A percentile compares a stretch with the other conserved stretches of the same genome.
These are phyloP conservation scores for Bibio marci DNA, from an alignment of 2,888 invertebrate species.

Conservation along the genomic window DNA sequence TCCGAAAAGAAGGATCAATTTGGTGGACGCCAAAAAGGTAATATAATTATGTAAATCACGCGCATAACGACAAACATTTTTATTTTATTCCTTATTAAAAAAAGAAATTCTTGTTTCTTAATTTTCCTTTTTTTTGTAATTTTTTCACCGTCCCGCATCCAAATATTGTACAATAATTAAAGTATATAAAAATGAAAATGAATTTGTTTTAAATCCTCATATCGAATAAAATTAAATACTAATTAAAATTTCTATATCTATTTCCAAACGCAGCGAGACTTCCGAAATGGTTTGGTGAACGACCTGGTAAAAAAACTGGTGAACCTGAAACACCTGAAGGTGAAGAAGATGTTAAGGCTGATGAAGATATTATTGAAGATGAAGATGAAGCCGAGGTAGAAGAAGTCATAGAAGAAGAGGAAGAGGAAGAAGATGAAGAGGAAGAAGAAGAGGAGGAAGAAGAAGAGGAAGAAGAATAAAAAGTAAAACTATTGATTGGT, in stretches of 20 bases:
- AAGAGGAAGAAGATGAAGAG: conserved; percentile 49
- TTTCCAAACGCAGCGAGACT: conserved; percentile 50
- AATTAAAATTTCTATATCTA: neutral
- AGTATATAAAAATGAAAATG: too few species aligned
- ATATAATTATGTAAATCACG: too few species aligned
- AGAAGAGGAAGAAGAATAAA: conserved; percentile 25
- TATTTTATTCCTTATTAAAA: too few species aligned
- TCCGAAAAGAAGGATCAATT: conserved; percentile 74
- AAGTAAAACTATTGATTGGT: conserved; percentile 24
- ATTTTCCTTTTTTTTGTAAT: too few species aligned
- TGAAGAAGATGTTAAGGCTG: conserved; percentile 70
- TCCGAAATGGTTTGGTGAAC: conserved; percentile 91
- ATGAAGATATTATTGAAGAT: conserved; percentile 51
- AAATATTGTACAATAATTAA: too few species aligned
- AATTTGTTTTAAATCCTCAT: too few species aligned
- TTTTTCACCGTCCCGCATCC: too few species aligned
- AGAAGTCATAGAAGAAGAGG: conserved; percentile 59
- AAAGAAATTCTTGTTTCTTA: too few species aligned
- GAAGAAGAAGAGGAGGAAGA: conserved; percentile 30
- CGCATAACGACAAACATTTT: too few species aligned
- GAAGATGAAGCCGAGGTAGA: conserved; percentile 54
- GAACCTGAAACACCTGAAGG: conserved; percentile 83
- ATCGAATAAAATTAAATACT: too few species aligned
- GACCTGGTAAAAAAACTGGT: conserved; percentile 82
- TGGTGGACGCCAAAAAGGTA: conserved; percentile 78